These are phyloP conservation scores for Odontophorus gujanensis DNA, from an alignment of 2,113 vertebrate genomes.

Conservation along the genomic window DNA sequence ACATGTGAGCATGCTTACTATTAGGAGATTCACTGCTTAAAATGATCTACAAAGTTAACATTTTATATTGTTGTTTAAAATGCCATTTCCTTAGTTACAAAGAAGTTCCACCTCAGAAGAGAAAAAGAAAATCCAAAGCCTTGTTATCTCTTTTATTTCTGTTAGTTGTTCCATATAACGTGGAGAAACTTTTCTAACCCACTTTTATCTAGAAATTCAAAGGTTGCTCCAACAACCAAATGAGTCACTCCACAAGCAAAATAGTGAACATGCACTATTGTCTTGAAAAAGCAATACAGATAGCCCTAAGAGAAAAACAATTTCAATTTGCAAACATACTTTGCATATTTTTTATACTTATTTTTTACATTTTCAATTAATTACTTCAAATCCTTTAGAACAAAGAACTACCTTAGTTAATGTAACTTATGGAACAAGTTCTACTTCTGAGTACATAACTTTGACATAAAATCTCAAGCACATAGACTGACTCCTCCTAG, in stretches of 20 bases:
- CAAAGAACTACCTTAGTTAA: neutral
- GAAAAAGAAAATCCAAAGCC: neutral
- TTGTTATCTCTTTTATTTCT: neutral
- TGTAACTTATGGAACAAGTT: neutral
- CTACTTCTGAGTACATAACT: neutral
- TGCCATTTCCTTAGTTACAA: neutral
- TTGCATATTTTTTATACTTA: no score
- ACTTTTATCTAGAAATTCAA: neutral
- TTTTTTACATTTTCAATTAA: neutral
- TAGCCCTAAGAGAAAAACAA: neutral
- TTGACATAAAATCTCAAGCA: neutral
- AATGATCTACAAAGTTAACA: neutral
- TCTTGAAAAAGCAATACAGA: neutral
- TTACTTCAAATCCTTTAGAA: neutral
- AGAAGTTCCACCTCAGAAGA: neutral
- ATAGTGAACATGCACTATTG: accelerated
- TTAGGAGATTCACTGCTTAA: neutral
- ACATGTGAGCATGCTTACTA: neutral
- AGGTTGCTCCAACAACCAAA: neutral
- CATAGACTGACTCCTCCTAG: neutral
- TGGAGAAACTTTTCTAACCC: neutral
- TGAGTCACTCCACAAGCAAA: neutral
- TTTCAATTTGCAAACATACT: neutral
- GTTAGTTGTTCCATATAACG: neutral
- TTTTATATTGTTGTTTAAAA: neutral